Evolutionary conservation across 1,140 invertebrate species (phyloP).

Genomic region (Apis florea): DNA sequence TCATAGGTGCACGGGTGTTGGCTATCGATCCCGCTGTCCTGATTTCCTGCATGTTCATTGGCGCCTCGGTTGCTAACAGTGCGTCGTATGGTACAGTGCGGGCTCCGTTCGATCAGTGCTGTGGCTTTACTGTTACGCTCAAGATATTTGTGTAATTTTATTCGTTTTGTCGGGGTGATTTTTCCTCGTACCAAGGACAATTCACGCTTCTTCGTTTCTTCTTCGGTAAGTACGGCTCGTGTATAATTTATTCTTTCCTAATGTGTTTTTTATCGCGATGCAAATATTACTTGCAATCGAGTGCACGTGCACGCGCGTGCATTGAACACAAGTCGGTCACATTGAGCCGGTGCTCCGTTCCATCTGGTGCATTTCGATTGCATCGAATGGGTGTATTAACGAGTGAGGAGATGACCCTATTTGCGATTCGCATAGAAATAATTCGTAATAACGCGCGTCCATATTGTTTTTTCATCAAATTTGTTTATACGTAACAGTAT

Average conservation of each 20-base stretch:
- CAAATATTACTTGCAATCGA: not conserved
- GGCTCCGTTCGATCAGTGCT: constrained; percentile 42
- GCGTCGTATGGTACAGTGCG: constrained; percentile 49
- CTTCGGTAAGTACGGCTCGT: not conserved
- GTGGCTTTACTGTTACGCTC: constrained; percentile 48
- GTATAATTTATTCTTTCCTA: not conserved
- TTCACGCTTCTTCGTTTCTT: not conserved
- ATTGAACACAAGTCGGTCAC: constrained; percentile 27
- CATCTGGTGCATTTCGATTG: constrained; percentile 60
- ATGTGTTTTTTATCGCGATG: not conserved
- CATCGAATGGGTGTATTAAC: constrained; percentile 23
- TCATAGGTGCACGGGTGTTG: constrained; percentile 46
- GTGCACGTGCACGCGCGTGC: constrained; percentile 56
- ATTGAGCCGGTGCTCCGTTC: constrained; percentile 56
- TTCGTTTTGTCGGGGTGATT: not conserved
- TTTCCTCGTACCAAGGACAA: not conserved
- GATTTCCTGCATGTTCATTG: constrained; percentile 58
- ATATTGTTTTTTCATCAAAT: not conserved
- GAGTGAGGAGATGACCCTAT: not conserved
- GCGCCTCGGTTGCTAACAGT: constrained; percentile 40
- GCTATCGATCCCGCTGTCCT: constrained; percentile 61
- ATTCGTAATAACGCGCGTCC: not conserved
- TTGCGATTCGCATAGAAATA: not conserved
- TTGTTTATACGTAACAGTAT: not conserved
- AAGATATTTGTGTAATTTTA: constrained; percentile 39